Evolutionary conservation across 2,797 vertebrate species (phyloP), one percentile per base, ranked within the genome.

Genomic region (Rallus crepitans): DNA sequence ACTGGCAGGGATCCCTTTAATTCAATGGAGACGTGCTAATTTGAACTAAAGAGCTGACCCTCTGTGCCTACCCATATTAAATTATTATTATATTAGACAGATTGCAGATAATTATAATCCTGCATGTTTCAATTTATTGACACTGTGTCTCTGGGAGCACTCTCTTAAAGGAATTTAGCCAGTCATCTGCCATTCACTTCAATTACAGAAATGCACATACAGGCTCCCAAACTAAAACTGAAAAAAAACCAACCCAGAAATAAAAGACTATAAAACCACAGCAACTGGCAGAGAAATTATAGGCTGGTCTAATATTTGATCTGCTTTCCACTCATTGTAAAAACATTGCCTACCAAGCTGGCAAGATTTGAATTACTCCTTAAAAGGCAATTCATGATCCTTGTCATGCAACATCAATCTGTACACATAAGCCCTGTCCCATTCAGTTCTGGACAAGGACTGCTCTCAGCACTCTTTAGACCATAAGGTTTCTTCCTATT

Each of bases 51-150:
- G 78, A 90, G 71, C 53, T 93, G 93, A 90, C 75, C 64, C 75
- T 80, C 53, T 82, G 86, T 82, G 81, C 53, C 70, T 80, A 85
- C 14, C 71, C 77, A 56, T 87, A 90, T 80, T 89, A 95, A 92
- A 96, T 95, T 90, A 95, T 94, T 91, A 79, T 87, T 90, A 56
- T 92, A 84, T 90, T 84, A 93, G 90, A 93, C 70, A 92, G 66
- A 95, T 90, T 84, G 76, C 88, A 95, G 94, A 93, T 87, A 94
- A 96, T 93, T 89, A 90, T 80, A 85, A 75, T 87, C 88, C 68
- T 82, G 53, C 39, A 61, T 80, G 39, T 59, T 92, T 93, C 92
- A 71, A 33, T 89, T 95, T 95, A 85, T 87, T 96, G 90, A 93
- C 87, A 81, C 53, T 6, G 5, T 73, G 71, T 78, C 55, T 85